A percentile compares a stretch with the other conserved stretches of the same genome.
Evolutionary conservation across 2,888 invertebrate genomes (phyloP).

Genomic region (Dicyrtomina minuta): DNA sequence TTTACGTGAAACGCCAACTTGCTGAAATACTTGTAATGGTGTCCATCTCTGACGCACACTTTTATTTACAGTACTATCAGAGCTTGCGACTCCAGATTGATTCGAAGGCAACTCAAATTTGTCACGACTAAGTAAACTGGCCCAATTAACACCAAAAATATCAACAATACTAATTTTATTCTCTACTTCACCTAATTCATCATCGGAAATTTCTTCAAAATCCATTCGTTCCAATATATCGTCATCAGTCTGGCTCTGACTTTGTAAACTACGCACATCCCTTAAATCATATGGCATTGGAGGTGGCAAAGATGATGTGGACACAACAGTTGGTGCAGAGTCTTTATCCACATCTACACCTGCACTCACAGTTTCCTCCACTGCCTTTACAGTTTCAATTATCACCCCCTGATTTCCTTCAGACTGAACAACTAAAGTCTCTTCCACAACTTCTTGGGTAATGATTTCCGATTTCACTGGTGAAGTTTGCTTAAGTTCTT

Average conservation of each 20-base stretch:
- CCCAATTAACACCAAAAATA: constrained; percentile 95
- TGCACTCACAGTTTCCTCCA: constrained; percentile 12
- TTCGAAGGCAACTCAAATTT: constrained; percentile 66
- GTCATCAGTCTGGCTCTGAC: constrained; percentile 57
- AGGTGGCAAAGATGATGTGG: constrained; percentile 7
- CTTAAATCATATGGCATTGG: constrained; percentile 24
- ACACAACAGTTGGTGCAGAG: constrained; percentile 12
- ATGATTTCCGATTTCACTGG: not conserved
- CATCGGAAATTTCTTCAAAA: constrained; percentile 88
- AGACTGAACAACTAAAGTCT: not conserved
- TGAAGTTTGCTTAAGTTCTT: constrained; percentile 23
- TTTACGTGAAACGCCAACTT: constrained; percentile 76
- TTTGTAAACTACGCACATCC: constrained; percentile 41
- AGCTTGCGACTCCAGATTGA: constrained; percentile 65
- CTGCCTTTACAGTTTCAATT: not conserved
- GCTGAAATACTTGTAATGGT: constrained; percentile 68
- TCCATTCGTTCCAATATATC: constrained; percentile 74
- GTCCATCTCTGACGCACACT: constrained; percentile 72
- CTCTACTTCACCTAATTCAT: constrained; percentile 78
- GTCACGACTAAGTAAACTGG: constrained; percentile 70
- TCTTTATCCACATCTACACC: constrained; percentile 23
- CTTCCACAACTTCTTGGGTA: not conserved
- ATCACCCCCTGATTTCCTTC: not conserved
- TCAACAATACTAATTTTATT: constrained; percentile 75
- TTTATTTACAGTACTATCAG: constrained; percentile 26